Evolutionary conservation across 1,140 invertebrate genomes (phyloP).

Genomic region (Neodiprion fabricii): DNA sequence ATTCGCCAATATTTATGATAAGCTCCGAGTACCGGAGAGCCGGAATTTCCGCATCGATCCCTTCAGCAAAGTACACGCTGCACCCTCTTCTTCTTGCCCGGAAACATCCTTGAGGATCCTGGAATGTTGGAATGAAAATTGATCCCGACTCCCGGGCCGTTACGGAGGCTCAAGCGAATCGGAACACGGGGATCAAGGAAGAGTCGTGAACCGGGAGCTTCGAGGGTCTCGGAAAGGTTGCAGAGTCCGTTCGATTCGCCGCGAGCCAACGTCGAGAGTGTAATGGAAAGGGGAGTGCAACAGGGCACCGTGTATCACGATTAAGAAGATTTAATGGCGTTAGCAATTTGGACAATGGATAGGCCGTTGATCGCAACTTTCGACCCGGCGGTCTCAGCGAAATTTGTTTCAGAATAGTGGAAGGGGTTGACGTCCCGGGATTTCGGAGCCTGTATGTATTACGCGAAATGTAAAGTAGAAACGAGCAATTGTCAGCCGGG

Average conservation of each 20-base stretch:
- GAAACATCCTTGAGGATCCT: neutral
- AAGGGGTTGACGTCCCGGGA: no score
- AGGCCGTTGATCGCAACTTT: neutral
- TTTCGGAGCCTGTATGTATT: no score
- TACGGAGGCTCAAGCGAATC: neutral
- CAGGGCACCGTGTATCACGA: conserved; percentile 4
- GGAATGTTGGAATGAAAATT: conserved; percentile 1
- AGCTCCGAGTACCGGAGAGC: no score
- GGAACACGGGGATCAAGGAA: neutral
- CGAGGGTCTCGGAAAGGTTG: neutral
- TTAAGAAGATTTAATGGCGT: conserved; percentile 7
- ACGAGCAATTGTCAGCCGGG: no score
- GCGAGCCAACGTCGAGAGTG: neutral
- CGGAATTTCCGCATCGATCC: no score
- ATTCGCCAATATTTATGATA: neutral
- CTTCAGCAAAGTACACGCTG: no score
- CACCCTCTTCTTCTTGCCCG: no score
- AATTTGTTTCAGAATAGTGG: no score
- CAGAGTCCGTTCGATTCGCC: neutral
- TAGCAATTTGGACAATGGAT: conserved; percentile 3
- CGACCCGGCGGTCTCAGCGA: neutral
- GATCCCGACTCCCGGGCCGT: neutral
- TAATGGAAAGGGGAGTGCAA: neutral
- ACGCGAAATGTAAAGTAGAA: no score
- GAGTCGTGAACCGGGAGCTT: neutral